A percentile compares a stretch with the other conserved stretches of the same genome.
These are phyloP conservation scores for Cherax destructor DNA, from an alignment of 1,140 invertebrate species.

Conservation along the genomic window DNA sequence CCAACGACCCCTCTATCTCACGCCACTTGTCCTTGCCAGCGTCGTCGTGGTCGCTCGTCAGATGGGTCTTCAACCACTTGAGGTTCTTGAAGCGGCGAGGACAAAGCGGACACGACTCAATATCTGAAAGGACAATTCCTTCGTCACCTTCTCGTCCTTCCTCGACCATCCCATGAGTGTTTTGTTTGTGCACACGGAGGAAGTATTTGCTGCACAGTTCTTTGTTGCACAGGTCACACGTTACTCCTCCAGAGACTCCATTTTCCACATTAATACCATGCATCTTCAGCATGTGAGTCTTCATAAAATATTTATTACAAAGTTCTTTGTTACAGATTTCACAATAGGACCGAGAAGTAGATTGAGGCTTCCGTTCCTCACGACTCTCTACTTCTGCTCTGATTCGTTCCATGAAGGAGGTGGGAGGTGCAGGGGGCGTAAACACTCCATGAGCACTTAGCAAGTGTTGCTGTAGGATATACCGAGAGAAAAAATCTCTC, in stretches of 20 bases:
- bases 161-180: constrained; percentile 95
- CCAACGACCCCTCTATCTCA: constrained; percentile 48
- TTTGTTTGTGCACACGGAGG: constrained; percentile 96
- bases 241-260: constrained; percentile 91
- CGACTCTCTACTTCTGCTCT: constrained; percentile 68
- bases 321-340: constrained; percentile 99
- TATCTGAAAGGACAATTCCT: constrained; percentile 74
- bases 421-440: constrained; percentile 57
- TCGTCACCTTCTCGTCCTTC: constrained; percentile 76
- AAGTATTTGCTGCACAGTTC: constrained; percentile 99
- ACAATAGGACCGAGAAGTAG: constrained; percentile 88
- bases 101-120: constrained; percentile 90
- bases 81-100: constrained; percentile 90
- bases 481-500: constrained; percentile 80
- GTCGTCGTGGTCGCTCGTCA: constrained; percentile 88
- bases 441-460: constrained; percentile 78
- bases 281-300: constrained; percentile 99
- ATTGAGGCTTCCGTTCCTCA: constrained; percentile 76
- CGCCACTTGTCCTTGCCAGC: constrained; percentile 71
- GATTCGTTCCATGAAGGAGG: constrained; percentile 67
- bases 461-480: constrained; percentile 80
- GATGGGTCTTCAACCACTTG: constrained; percentile 92
- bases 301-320: constrained; percentile 99
- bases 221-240: constrained; percentile 98
- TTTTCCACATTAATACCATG: constrained; percentile 97